Conservation (phyloP, 1,140 invertebrate genomes). For the Trachymyrmex septentrionalis region DNA sequence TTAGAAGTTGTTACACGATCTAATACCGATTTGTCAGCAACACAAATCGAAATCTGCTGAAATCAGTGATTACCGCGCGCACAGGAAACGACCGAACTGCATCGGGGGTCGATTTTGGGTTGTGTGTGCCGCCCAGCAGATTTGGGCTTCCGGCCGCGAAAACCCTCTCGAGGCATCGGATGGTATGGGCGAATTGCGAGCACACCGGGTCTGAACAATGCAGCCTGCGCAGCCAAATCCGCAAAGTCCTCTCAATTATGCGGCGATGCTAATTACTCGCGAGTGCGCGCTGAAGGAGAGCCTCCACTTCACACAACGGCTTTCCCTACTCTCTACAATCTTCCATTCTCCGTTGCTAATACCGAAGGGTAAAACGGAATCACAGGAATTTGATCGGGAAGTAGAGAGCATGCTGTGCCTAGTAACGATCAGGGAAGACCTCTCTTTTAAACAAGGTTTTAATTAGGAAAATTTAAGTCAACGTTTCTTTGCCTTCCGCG, state of each 20-base stretch:
- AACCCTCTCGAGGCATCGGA: slow-evolving; percentile 70
- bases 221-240: slow-evolving; percentile 61
- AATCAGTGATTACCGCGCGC: slow-evolving; percentile 72
- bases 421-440: slow-evolving; percentile 16
- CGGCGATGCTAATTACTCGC: slow-evolving; percentile 81
- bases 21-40: slow-evolving; percentile 76
- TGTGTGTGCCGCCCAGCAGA: slow-evolving; percentile 67
- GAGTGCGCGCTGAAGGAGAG: slow-evolving; percentile 72
- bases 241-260: slow-evolving; percentile 81
- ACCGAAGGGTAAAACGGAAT: slow-evolving; percentile 68
- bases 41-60: slow-evolving; percentile 70
- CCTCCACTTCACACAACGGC: slow-evolving; percentile 59
- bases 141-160: slow-evolving; percentile 69
- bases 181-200: slow-evolving; percentile 66
- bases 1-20: slow-evolving; percentile 67
- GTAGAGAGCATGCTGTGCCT: slow-evolving; percentile 15
- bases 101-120: slow-evolving; percentile 66
- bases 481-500: slow-evolving; percentile 8
- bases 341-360: slow-evolving; percentile 63
- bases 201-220: slow-evolving; percentile 71
- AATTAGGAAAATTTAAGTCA: slow-evolving; percentile 52
- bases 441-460: slow-evolving; percentile 25
- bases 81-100: slow-evolving; percentile 64
- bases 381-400: slow-evolving; percentile 63
- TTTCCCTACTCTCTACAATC: slow-evolving; percentile 36